Percentiles rank a stretch among this genome's conserved stretches.
Evolutionary conservation across 2,888 invertebrate species (phyloP).

Genomic region (Dendrolimus houi): DNA sequence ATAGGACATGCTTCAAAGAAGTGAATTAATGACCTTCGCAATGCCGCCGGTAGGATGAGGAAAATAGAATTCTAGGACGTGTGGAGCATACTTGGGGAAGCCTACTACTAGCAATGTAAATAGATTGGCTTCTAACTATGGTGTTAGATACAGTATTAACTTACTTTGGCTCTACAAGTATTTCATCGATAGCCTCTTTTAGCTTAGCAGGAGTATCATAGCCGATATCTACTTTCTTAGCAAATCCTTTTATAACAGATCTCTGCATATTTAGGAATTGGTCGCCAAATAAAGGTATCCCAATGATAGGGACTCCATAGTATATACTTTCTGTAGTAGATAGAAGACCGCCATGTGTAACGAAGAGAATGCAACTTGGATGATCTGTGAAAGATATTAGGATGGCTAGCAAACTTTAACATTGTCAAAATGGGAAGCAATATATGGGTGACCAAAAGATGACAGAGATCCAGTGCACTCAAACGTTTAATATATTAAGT

Average conservation of each 20-base stretch:
- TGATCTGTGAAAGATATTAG: background rate
- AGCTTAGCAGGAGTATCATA: slow-evolving; percentile 15
- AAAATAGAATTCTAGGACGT: too few species aligned
- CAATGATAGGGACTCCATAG: slow-evolving; percentile 24
- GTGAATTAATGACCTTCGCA: too few species aligned
- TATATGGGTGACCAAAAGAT: too few species aligned
- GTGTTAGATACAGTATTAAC: background rate
- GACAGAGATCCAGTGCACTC: too few species aligned
- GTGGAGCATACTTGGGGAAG: too few species aligned
- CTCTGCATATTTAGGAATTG: slow-evolving; percentile 23
- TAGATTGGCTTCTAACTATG: background rate
- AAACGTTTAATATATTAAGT: too few species aligned
- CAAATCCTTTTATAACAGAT: slow-evolving; percentile 23
- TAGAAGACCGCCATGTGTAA: slow-evolving; percentile 18
- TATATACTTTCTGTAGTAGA: slow-evolving; percentile 18
- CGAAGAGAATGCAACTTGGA: slow-evolving; percentile 17
- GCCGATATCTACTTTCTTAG: slow-evolving; percentile 18
- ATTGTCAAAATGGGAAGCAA: too few species aligned
- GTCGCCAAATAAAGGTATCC: slow-evolving; percentile 27
- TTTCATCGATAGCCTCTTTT: slow-evolving; percentile 17
- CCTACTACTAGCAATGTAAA: too few species aligned
- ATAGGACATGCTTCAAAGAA: too few species aligned
- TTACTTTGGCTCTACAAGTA: slow-evolving; percentile 15
- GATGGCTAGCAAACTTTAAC: too few species aligned
- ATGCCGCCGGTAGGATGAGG: too few species aligned